These are phyloP conservation scores for Stenurella melanura DNA, from an alignment of 2,888 invertebrate species.

Conservation along the genomic window DNA sequence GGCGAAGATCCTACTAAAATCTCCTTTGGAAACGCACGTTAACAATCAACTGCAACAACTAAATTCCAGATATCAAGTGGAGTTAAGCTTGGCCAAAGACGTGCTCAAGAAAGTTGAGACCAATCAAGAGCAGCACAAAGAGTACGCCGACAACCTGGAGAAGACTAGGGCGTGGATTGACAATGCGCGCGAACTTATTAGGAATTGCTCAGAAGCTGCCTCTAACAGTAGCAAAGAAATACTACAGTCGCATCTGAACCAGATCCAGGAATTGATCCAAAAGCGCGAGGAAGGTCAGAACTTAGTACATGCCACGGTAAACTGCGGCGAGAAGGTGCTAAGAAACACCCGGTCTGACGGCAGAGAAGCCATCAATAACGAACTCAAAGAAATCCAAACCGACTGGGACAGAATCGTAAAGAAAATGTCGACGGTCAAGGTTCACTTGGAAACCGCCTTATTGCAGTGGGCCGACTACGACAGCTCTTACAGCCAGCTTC, in stretches of 20 bases:
- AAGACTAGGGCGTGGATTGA: constrained; percentile 91
- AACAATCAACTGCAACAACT: constrained; percentile 90
- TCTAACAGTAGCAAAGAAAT: constrained; percentile 88
- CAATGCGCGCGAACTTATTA: constrained; percentile 87
- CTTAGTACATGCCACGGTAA: constrained; percentile 89
- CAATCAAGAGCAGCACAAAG: constrained; percentile 89
- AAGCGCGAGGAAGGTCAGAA: constrained; percentile 92
- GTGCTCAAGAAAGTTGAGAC: constrained; percentile 93
- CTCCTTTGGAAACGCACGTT: constrained; percentile 90
- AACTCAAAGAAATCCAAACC: constrained; percentile 91
- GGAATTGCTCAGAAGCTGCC: constrained; percentile 86
- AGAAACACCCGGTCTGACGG: constrained; percentile 93
- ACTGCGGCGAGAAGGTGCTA: constrained; percentile 92
- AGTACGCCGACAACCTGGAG: constrained; percentile 84
- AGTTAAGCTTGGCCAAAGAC: constrained; percentile 91
- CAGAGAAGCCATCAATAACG: constrained; percentile 88
- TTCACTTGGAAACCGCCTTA: constrained; percentile 90
- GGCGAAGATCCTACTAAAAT: constrained; percentile 84
- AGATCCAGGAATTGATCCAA: constrained; percentile 86
- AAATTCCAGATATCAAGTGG: constrained; percentile 92
- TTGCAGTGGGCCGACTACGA: constrained; percentile 98
- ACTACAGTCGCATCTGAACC: constrained; percentile 85
- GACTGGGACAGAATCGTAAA: constrained; percentile 95
- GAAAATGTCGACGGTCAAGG: constrained; percentile 93
- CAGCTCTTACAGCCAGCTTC: constrained; percentile 92